phyloP scores from a whole-genome alignment of 2,888 invertebrate genomes.

The Zygogramma bicolorata region DNA sequence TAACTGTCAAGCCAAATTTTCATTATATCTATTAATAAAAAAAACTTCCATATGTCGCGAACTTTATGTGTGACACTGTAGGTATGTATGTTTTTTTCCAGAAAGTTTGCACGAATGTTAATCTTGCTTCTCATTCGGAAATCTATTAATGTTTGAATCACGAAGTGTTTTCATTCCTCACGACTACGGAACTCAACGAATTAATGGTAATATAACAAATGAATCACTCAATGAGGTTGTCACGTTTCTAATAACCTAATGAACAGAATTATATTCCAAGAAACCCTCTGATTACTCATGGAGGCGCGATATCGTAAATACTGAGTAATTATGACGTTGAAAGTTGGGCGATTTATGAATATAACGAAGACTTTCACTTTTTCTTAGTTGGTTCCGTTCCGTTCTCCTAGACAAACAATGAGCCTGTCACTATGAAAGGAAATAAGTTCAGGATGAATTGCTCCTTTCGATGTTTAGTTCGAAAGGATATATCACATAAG shows the following conservation, averaged over 20 bases:
- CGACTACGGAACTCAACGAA: too few species aligned
- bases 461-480: too few species aligned
- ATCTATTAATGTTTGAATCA: too few species aligned
- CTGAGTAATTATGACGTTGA: neutral
- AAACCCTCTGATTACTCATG: neutral
- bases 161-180: too few species aligned
- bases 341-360: neutral
- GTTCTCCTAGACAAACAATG: neutral
- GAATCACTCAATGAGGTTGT: neutral
- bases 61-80: too few species aligned
- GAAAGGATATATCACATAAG: too few species aligned
- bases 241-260: neutral
- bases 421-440: neutral
- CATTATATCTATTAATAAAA: too few species aligned
- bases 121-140: too few species aligned
- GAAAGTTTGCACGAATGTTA: too few species aligned
- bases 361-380: neutral
- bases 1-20: too few species aligned
- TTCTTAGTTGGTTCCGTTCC: neutral
- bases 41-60: too few species aligned
- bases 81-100: too few species aligned
- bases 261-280: neutral
- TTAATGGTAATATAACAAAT: neutral
- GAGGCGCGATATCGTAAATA: neutral
- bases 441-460: neutral